Base-by-base conservation (phyloP, 2,888 invertebrate genomes). In the Mamestra brassicae region DNA sequence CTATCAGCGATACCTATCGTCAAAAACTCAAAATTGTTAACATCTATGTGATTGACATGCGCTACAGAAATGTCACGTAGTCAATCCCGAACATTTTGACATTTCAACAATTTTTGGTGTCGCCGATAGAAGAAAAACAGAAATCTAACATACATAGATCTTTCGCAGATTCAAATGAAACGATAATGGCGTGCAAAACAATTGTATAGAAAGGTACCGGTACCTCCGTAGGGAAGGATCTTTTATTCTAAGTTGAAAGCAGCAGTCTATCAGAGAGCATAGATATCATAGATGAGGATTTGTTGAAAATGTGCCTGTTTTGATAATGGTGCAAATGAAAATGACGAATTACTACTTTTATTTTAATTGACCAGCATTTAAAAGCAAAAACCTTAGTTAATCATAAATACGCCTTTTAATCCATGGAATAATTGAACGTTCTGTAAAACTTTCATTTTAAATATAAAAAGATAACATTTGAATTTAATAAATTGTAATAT, bases 311-410 rank as follows among this genome's bases (percentile, higher is more conserved):
- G 7, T 57, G 17, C 36, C 38, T 47, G 26, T 2, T 57, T 8
- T 45, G 50, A 61, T 64, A 63, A 42, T 50, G 34, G 15, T 67
- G 74, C 36, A 55, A 55, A 13, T 26, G 13, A 55, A 42, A 63
- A 63, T 50, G 3, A 64, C 0, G 7, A 63, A 54, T 42, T 47
- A 60, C 36, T 57, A 61, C 52, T 73, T 71, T 38, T 13, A 47
- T 52, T 72, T 73, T 79, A 74, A 74, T 67, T 78, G 57, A 67
- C 63, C 62, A 57, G 74, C 58, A 64, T 50, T 78, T 55, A 10
- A 55, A 65, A 65, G 17, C 34, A 61, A 76, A 61, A n/a, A 60
- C 13, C 42, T 78, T 34, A 54, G 34, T 60, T 79, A 67, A 67
- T 67, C 26, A 63, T n/a, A n/a, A 62, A 76, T 42, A 75, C 26